A percentile compares a stretch with the other conserved stretches of the same genome.
phyloP scores from a whole-genome alignment of 2,113 vertebrate species.

The Triplophysa rosa region DNA sequence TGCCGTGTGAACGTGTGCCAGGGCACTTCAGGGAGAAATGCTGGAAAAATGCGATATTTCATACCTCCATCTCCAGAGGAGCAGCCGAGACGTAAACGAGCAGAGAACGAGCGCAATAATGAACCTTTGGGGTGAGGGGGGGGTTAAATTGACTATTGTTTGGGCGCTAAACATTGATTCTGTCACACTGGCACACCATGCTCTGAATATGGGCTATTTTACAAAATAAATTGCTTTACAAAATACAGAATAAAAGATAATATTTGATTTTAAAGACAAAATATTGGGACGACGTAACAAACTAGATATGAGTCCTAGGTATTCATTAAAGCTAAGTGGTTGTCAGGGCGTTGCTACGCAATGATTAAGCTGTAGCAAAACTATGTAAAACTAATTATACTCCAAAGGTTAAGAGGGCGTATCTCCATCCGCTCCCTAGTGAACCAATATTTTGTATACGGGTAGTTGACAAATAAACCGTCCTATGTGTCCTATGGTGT shows the following conservation, averaged over 20 bases:
- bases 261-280: not conserved
- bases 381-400: no score
- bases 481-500: no score
- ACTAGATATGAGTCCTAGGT: no score
- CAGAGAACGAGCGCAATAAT: conserved; percentile 61
- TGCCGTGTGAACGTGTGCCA: conserved; percentile 76
- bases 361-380: no score
- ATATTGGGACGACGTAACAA: no score
- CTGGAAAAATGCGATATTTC: conserved; percentile 81
- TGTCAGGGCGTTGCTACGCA: no score
- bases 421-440: no score
- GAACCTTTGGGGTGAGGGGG: conserved; percentile 64
- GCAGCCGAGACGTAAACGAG: conserved; percentile 61
- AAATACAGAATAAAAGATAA: not conserved
- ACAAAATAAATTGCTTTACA: not conserved
- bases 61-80: conserved; percentile 77
- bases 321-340: no score
- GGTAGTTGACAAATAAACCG: no score
- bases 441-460: no score
- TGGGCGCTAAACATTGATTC: conserved; percentile 41
- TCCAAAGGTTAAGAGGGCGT: no score
- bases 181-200: conserved; percentile 63
- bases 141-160: conserved; percentile 53
- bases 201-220: conserved; percentile 48
- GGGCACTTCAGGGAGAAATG: conserved; percentile 76